These are phyloP conservation scores for Hucho hucho DNA, from an alignment of 2,113 vertebrate genomes.

Conservation along the genomic window DNA sequence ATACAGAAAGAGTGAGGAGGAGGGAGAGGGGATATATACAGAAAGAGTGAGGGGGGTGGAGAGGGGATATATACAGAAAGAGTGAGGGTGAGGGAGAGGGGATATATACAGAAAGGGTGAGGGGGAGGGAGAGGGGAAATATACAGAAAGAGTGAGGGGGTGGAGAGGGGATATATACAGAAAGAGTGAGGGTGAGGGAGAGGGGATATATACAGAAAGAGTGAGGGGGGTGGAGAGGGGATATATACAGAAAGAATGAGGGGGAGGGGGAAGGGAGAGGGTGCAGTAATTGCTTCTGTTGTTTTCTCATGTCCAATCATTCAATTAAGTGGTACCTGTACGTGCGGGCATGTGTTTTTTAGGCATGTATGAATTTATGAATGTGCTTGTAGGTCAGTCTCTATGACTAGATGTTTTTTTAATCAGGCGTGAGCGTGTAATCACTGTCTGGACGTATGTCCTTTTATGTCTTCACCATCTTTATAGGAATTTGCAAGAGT, in stretches of 20 bases:
- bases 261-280: too few relatives aligned
- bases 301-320: slow-evolving; percentile 65
- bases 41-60: slow-evolving; percentile 12
- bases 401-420: slow-evolving; percentile 33
- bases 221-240: too few relatives aligned
- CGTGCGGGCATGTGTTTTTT: too few relatives aligned
- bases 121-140: neutral
- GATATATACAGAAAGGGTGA: too few relatives aligned
- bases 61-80: too few relatives aligned
- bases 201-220: too few relatives aligned
- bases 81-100: too few relatives aligned
- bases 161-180: too few relatives aligned
- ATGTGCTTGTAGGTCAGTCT: neutral
- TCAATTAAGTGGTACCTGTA: slow-evolving; percentile 60
- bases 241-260: slow-evolving; percentile 1
- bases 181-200: too few relatives aligned
- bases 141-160: too few relatives aligned
- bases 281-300: slow-evolving; percentile 69
- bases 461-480: slow-evolving; percentile 23
- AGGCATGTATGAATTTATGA: slow-evolving; percentile 17
- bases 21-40: too few relatives aligned
- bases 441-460: slow-evolving; percentile 4
- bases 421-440: slow-evolving; percentile 11
- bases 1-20: too few relatives aligned
- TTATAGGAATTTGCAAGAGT: slow-evolving; percentile 16